These are phyloP conservation scores for Ernsta delagoae DNA, from an alignment of 2,888 invertebrate species.

Conservation along the genomic window DNA sequence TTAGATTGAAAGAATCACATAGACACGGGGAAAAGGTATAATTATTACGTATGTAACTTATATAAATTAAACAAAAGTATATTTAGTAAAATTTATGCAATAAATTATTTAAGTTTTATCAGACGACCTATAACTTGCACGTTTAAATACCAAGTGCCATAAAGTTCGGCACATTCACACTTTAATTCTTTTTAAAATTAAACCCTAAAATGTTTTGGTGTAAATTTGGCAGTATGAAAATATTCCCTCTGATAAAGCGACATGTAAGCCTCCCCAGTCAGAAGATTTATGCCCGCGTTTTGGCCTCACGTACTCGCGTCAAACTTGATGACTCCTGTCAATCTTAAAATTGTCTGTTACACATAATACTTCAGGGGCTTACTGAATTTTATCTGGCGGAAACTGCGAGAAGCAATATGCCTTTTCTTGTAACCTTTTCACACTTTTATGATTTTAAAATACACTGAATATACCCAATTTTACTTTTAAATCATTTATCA, in stretches of 20 bases:
- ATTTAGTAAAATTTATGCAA: too few relatives aligned
- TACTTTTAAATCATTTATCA: too few relatives aligned
- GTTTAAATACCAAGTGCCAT: too few relatives aligned
- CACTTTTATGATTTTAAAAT: background rate
- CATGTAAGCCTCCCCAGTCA: slow-evolving; percentile 44
- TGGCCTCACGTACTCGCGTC: slow-evolving; percentile 63
- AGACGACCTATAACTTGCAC: too few relatives aligned
- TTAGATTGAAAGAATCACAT: too few relatives aligned
- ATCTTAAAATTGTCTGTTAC: slow-evolving; percentile 65
- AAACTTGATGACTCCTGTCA: slow-evolving; percentile 73
- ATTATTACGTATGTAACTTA: too few relatives aligned
- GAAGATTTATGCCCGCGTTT: slow-evolving; percentile 76
- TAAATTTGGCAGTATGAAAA: background rate
- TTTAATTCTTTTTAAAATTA: background rate
- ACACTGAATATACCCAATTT: too few relatives aligned
- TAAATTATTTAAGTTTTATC: too few relatives aligned
- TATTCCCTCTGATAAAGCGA: slow-evolving; percentile 1
- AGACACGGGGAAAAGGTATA: too few relatives aligned
- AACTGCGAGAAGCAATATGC: background rate
- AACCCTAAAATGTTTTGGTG: background rate
- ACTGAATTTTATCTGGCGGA: slow-evolving; percentile 16
- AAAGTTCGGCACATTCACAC: too few relatives aligned
- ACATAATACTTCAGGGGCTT: slow-evolving; percentile 44
- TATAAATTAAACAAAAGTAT: too few relatives aligned
- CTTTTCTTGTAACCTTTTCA: background rate